Percentiles rank a stretch among this genome's conserved stretches.
Conservation (phyloP, 2,113 vertebrate species). For the Thinocorus orbignyianus region DNA sequence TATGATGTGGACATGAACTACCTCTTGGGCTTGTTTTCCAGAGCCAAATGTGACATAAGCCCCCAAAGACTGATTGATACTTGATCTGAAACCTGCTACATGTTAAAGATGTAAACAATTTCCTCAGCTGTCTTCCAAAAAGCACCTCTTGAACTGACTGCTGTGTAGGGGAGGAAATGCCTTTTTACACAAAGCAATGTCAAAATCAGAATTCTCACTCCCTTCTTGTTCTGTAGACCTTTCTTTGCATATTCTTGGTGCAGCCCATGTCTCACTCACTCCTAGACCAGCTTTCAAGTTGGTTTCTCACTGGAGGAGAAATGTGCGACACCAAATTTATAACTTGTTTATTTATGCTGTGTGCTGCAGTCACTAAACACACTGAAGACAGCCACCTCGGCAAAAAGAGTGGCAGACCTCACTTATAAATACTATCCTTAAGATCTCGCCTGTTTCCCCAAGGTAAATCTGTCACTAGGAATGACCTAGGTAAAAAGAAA, state of each 20-base stretch:
- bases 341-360: not conserved
- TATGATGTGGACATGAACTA: not conserved
- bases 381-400: not conserved
- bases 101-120: not conserved
- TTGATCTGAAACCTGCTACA: not conserved
- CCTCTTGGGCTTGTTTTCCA: not conserved
- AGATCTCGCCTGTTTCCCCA: not conserved
- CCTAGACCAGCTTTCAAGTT: not conserved
- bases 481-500: conserved; percentile 16
- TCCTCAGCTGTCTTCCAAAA: not conserved
- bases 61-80: not conserved
- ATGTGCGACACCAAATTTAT: not conserved
- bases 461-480: not conserved
- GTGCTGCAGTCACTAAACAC: not conserved
- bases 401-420: not conserved
- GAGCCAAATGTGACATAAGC: not conserved
- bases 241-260: not conserved
- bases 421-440: not conserved
- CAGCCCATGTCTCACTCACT: not conserved
- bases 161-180: not conserved
- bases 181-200: not conserved
- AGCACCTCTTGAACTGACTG: not conserved
- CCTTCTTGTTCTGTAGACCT: not conserved
- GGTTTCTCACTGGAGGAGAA: not conserved
- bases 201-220: not conserved